Conservation (phyloP, 2,888 invertebrate genomes). For the Agrypnus murinus region DNA sequence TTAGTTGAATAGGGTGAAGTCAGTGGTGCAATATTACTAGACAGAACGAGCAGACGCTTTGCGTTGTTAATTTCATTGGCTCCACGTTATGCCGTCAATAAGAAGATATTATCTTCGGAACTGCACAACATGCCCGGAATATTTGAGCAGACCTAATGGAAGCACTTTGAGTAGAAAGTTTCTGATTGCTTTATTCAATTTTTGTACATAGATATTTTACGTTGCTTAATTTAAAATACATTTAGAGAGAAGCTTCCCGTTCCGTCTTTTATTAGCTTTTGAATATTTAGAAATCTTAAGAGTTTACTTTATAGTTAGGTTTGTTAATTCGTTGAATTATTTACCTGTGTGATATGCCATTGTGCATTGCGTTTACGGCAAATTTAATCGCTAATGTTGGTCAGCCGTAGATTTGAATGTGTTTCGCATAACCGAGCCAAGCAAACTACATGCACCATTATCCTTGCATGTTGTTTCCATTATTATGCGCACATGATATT, state of each 20-base stretch:
- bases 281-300: conserved; percentile 37
- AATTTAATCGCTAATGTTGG: conserved; percentile 11
- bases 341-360: neutral
- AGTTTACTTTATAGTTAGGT: conserved; percentile 22
- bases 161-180: conserved; percentile 49
- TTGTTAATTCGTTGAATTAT: conserved; percentile 34
- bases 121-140: conserved; percentile 46
- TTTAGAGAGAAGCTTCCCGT: conserved; percentile 16
- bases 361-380: conserved; percentile 17
- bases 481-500: conserved; percentile 18
- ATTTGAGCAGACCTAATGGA: conserved; percentile 49
- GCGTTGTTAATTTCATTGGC: conserved; percentile 53
- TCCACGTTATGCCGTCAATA: conserved; percentile 51
- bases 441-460: conserved; percentile 18
- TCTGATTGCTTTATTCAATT: conserved; percentile 50
- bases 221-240: conserved; percentile 44
- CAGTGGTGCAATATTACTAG: conserved; percentile 38
- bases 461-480: conserved; percentile 10
- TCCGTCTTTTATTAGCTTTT: conserved; percentile 33
- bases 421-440: conserved; percentile 4
- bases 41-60: conserved; percentile 42
- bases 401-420: conserved; percentile 15
- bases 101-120: conserved; percentile 53
- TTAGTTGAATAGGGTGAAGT: conserved; percentile 42
- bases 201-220: conserved; percentile 44